A percentile compares a stretch with the other conserved stretches of the same genome.
Evolutionary conservation across 1,140 invertebrate genomes (phyloP).

Genomic region (Drosophila sulfurigaster): DNA sequence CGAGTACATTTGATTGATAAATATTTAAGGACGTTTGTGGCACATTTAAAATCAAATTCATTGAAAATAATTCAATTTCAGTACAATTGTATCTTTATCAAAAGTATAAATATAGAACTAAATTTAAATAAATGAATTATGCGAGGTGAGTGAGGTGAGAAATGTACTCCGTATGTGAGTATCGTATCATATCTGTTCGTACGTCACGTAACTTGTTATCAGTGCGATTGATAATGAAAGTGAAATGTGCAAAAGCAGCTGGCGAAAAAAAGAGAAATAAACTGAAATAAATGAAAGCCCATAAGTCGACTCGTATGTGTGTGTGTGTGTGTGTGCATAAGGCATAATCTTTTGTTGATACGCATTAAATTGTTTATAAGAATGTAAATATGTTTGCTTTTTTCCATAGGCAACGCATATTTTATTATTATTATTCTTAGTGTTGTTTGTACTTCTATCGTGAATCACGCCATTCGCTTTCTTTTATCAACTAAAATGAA

Average conservation of each 20-base stretch:
- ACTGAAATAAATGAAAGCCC: constrained; percentile 10
- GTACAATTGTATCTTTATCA: no score
- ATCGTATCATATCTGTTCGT: constrained; percentile 40
- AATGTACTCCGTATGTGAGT: background rate
- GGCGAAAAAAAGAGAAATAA: constrained; percentile 33
- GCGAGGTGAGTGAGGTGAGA: background rate
- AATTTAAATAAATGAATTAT: constrained; percentile 4
- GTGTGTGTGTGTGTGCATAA: constrained; percentile 19
- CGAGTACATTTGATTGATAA: no score
- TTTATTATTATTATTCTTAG: constrained; percentile 45
- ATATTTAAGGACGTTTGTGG: no score
- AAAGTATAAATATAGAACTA: background rate
- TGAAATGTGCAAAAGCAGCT: constrained; percentile 60
- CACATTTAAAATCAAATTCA: no score
- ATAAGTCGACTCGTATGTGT: constrained; percentile 10
- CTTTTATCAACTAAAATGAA: constrained; percentile 67
- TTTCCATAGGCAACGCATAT: constrained; percentile 41
- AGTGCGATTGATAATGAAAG: constrained; percentile 64
- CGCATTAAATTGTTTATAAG: constrained; percentile 27
- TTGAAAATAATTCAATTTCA: no score
- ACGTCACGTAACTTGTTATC: constrained; percentile 70
- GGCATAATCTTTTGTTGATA: constrained; percentile 44
- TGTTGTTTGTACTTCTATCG: constrained; percentile 43
- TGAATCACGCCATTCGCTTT: constrained; percentile 77
- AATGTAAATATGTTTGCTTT: constrained; percentile 6